A percentile compares a stretch with the other conserved stretches of the same genome.
Conservation (phyloP, 2,888 invertebrate genomes). For the Drosophila ustulata region DNA sequence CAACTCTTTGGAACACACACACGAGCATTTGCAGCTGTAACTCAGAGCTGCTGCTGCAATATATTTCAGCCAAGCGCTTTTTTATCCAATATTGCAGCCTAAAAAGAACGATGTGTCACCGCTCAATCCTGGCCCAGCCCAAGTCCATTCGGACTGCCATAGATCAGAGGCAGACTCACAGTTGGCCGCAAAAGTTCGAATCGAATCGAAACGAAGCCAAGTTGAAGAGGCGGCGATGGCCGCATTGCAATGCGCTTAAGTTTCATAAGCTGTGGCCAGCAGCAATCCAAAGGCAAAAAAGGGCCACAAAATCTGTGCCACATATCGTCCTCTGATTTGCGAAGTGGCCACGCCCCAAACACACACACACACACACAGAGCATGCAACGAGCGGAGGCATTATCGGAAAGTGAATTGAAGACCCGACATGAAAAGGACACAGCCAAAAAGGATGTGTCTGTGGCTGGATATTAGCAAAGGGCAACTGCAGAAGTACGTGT, state of each 20-base stretch:
- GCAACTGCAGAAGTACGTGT: conserved; percentile 42
- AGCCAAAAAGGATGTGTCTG: background rate
- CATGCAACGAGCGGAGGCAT: conserved; percentile 50
- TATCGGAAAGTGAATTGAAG: conserved; percentile 80
- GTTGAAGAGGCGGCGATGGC: conserved; percentile 52
- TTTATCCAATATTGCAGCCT: conserved; percentile 63
- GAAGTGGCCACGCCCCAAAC: conserved; percentile 49
- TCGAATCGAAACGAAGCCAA: conserved; percentile 36
- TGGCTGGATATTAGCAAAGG: conserved; percentile 46
- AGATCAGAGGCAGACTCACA: conserved; percentile 51
- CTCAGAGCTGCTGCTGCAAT: conserved; percentile 36
- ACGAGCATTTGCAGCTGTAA: conserved; percentile 9
- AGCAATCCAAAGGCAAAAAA: background rate
- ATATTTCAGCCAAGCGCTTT: conserved; percentile 54
- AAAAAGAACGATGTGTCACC: conserved; percentile 37
- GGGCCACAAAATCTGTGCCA: conserved; percentile 45
- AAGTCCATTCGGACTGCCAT: conserved; percentile 6
- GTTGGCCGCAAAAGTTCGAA: conserved; percentile 56
- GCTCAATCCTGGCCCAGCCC: conserved; percentile 7
- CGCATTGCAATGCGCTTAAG: conserved; percentile 65
- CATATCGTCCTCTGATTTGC: conserved; percentile 24
- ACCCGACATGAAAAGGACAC: conserved; percentile 28
- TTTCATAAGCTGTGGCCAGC: conserved; percentile 68
- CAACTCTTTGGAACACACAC: conserved; percentile 32
- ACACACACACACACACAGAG: background rate